Evolutionary conservation across 2,888 invertebrate species (phyloP).

Genomic region (Pharmacophagus antenor): DNA sequence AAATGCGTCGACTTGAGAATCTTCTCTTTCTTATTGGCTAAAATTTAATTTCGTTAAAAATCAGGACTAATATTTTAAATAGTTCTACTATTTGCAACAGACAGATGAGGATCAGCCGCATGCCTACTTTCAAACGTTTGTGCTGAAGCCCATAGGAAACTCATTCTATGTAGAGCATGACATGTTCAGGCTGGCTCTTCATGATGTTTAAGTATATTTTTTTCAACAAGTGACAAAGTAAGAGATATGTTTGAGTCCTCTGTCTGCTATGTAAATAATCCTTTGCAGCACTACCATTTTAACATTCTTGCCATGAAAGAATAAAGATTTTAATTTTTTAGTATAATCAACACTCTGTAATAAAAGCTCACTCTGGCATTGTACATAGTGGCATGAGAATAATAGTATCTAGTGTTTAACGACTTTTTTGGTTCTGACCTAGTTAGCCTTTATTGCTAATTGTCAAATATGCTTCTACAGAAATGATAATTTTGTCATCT

Average conservation of each 20-base stretch:
- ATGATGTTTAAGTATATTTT: conserved; percentile 80
- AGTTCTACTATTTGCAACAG: conserved; percentile 77
- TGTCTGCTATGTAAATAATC: conserved; percentile 31
- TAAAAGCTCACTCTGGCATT: background rate
- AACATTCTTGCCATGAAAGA: background rate
- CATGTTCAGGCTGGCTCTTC: conserved; percentile 95
- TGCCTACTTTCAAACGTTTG: conserved; percentile 96
- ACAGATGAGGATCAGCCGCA: conserved; percentile 97
- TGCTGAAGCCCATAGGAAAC: conserved; percentile 92
- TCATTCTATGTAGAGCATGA: conserved; percentile 97
- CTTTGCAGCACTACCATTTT: conserved; percentile 1
- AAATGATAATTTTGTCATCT: no score
- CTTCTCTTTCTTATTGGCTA: background rate
- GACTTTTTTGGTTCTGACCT: background rate
- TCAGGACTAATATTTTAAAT: background rate
- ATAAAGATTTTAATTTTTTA: background rate
- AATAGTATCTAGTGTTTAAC: background rate
- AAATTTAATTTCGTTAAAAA: background rate
- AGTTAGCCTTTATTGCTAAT: background rate
- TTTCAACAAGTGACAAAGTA: conserved; percentile 46
- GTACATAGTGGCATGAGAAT: conserved; percentile 10
- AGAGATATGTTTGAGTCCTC: conserved; percentile 41
- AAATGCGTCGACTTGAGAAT: background rate
- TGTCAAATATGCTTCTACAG: background rate
- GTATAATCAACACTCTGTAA: background rate